These are phyloP conservation scores for Trididemnum clinides DNA, from an alignment of 23 tunicate species.

Conservation along the genomic window DNA sequence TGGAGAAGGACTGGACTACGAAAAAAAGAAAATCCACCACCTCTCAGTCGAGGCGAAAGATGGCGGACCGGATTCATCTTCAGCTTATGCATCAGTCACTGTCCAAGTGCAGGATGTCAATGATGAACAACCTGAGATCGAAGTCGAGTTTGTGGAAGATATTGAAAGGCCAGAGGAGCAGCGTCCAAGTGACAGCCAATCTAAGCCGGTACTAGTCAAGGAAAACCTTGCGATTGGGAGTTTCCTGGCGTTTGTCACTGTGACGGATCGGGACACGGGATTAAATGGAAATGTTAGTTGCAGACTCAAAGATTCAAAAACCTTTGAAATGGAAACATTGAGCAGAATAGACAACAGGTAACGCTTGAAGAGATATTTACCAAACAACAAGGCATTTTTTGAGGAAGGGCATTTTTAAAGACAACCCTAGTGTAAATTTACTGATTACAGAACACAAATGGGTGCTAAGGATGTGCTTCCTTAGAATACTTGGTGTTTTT, in stretches of 20 bases:
- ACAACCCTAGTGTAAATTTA: too few species aligned
- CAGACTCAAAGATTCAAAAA: constrained; percentile 29
- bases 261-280: constrained; percentile 84
- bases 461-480: too few species aligned
- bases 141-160: constrained; percentile 33
- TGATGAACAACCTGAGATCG: constrained; percentile 82
- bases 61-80: constrained; percentile 71
- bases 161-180: background rate
- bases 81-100: constrained; percentile 78
- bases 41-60: constrained; percentile 86
- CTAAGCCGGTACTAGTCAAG: constrained; percentile 32
- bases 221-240: constrained; percentile 69
- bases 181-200: background rate
- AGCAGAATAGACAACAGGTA: constrained; percentile 58
- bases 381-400: too few species aligned
- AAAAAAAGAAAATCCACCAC: constrained; percentile 74
- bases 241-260: constrained; percentile 74
- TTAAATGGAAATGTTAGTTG: constrained; percentile 68
- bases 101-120: constrained; percentile 78
- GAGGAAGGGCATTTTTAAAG: too few species aligned
- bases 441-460: too few species aligned
- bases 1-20: constrained; percentile 68
- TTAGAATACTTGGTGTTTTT: too few species aligned
- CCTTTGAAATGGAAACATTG: constrained; percentile 35
- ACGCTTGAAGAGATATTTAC: too few species aligned